Evolutionary conservation across 2,888 invertebrate species (phyloP).

Genomic region (Clivina fossor): DNA sequence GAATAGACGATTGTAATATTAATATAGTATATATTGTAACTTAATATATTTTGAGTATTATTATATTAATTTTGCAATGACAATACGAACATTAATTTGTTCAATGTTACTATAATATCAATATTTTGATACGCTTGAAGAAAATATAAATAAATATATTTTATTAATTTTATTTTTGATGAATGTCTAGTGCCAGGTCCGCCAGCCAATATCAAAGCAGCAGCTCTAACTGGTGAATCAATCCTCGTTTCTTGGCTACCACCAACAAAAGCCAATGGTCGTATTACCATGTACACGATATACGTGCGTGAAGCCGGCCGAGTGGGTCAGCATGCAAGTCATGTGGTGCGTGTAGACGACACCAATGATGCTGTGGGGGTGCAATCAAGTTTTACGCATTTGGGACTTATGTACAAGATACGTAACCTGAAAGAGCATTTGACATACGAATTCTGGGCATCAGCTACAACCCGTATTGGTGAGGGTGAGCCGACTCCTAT

Average conservation of each 20-base stretch:
- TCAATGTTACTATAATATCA: too few relatives aligned
- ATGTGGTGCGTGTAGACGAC: constrained; percentile 58
- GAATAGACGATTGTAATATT: too few relatives aligned
- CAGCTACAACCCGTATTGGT: constrained; percentile 79
- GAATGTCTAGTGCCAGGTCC: constrained; percentile 86
- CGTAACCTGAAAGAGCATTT: constrained; percentile 71
- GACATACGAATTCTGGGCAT: constrained; percentile 85
- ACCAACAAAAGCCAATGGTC: constrained; percentile 78
- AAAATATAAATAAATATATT: too few relatives aligned
- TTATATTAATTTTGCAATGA: too few relatives aligned
- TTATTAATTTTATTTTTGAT: too few relatives aligned
- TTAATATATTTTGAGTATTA: too few relatives aligned
- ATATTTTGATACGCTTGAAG: too few relatives aligned
- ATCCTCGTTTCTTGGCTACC: constrained; percentile 85
- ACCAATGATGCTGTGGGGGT: constrained; percentile 45
- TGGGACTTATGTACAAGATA: constrained; percentile 66
- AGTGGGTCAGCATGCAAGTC: constrained; percentile 61
- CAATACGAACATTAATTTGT: too few relatives aligned
- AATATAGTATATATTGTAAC: too few relatives aligned
- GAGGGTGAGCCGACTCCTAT: constrained; percentile 78
- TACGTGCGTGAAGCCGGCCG: constrained; percentile 74
- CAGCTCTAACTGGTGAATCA: constrained; percentile 77
- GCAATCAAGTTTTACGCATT: constrained; percentile 13
- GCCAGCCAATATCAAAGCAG: constrained; percentile 83
- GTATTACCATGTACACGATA: constrained; percentile 79